Evolutionary conservation across 2,113 vertebrate genomes (phyloP), one percentile per base, ranked within the genome.

Genomic region (Hydrolagus affinis): DNA sequence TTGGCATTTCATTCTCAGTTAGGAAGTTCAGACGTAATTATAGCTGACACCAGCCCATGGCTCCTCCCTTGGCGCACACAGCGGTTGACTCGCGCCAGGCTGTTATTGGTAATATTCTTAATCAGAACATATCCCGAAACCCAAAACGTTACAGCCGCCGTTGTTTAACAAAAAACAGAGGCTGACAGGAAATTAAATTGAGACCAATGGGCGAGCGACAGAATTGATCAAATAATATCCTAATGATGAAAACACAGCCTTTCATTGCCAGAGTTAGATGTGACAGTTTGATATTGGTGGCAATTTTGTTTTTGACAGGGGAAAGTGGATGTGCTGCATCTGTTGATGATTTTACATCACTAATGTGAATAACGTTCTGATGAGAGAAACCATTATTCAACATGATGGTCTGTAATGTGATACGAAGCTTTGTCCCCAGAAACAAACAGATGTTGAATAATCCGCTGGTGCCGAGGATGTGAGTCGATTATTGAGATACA

Each of bases 51-150:
- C 90, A 90, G 90, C 88, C 87, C 90, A 85, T 89, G 87, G 90
- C 89, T 90, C 91, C 90, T 91, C 92, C 88, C 90, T 90, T 88
- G 91, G 92, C 87, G 87, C 86, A 86, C 90, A 89, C 89, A 91
- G 90, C 87, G 89, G 88, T 87, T 89, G 87, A 85, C 90, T 90
- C 87, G 83, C 90, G 91, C 91, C 91, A 91, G 72, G 88, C 91
- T 87, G 72, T 94, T 94, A 93, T 94, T 94, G 93, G 92, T 90
- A 91, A 93, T 92, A 93, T 93, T 93, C 94, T 94, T 94, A 92
- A 94, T 94, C 92, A 93, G 91, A 92, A 89, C 89, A 90, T 93
- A 93, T 91, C 92, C 92, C 92, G 90, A 90, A 93, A 92, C 91
- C 91, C 90, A 91, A 93, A n/a, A 92, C 92, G 92, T 90, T 91